Percentiles rank a stretch among this genome's conserved stretches.
Evolutionary conservation across 1,140 invertebrate species (phyloP).

Genomic region (Scylla paramamosain): DNA sequence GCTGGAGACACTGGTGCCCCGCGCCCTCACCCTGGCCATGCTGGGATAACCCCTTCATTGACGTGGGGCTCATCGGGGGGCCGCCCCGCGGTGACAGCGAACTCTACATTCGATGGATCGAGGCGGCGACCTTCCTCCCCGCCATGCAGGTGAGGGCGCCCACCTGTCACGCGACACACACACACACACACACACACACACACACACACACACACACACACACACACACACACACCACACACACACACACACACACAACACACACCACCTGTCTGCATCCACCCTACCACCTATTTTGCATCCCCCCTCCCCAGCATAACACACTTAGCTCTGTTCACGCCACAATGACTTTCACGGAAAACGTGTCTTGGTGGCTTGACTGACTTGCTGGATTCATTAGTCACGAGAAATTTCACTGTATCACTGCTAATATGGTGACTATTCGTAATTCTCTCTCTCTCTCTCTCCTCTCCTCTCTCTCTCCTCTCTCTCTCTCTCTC

Average conservation of each 20-base stretch:
- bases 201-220: not conserved
- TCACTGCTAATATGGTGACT: too few relatives aligned
- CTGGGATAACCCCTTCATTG: slow-evolving; percentile 68
- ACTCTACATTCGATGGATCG: slow-evolving; percentile 96
- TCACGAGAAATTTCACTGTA: too few relatives aligned
- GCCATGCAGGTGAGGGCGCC: slow-evolving; percentile 86
- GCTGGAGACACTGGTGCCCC: slow-evolving; percentile 69
- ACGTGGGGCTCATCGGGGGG: slow-evolving; percentile 70
- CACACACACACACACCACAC: not conserved
- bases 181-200: not conserved
- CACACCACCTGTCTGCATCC: too few relatives aligned
- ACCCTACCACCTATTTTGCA: too few relatives aligned
- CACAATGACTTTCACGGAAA: too few relatives aligned
- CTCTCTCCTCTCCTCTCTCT: too few relatives aligned
- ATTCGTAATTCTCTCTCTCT: not conserved
- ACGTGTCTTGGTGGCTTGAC: too few relatives aligned
- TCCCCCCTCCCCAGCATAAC: not conserved
- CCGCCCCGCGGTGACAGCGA: slow-evolving; percentile 84
- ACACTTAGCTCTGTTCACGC: too few relatives aligned
- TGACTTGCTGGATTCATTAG: too few relatives aligned
- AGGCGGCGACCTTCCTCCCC: slow-evolving; percentile 94
- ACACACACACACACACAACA: too few relatives aligned
- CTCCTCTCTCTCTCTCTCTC: not conserved
- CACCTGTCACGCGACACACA: not conserved
- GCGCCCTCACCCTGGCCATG: slow-evolving; percentile 68